Evolutionary conservation across 92 coral and sea anemone genomes (phyloP).

Genomic region (Epizoanthus stellaris): DNA sequence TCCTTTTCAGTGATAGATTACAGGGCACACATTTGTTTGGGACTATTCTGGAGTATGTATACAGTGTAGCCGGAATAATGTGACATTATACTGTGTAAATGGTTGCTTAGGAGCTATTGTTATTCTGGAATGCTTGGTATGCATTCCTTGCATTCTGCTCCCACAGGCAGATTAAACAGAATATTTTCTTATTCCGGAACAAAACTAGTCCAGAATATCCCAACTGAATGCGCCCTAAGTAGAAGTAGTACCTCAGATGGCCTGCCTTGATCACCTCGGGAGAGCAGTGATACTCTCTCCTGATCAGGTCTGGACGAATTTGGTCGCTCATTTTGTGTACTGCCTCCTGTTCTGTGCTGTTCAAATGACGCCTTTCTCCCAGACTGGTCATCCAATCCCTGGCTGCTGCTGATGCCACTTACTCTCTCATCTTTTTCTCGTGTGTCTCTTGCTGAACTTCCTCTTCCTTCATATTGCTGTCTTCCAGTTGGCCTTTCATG

Average conservation of each 20-base stretch:
- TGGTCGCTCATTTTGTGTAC: background rate
- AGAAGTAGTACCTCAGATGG: constrained; percentile 1
- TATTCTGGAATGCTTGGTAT: no score
- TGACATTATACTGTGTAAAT: no score
- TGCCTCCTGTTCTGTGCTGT: constrained; percentile 18
- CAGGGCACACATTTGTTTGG: no score
- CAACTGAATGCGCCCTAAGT: no score
- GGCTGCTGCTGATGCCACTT: constrained; percentile 15
- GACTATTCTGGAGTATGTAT: no score
- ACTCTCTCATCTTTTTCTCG: constrained; percentile 48
- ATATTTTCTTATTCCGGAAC: no score
- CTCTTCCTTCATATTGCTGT: constrained; percentile 46
- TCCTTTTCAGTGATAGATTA: no score
- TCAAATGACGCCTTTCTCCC: constrained; percentile 30
- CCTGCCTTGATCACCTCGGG: constrained; percentile 28
- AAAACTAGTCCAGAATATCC: no score
- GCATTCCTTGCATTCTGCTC: no score
- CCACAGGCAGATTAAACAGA: no score
- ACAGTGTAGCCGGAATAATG: no score
- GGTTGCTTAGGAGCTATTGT: no score
- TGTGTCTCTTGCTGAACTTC: constrained; percentile 15
- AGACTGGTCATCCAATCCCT: constrained; percentile 4
- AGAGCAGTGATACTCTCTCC: constrained; percentile 17
- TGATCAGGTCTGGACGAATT: constrained; percentile 22
- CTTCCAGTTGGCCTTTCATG: constrained; percentile 55